phyloP scores from a whole-genome alignment of 2,797 vertebrate genomes.

The Hydrocynus forskahlii region DNA sequence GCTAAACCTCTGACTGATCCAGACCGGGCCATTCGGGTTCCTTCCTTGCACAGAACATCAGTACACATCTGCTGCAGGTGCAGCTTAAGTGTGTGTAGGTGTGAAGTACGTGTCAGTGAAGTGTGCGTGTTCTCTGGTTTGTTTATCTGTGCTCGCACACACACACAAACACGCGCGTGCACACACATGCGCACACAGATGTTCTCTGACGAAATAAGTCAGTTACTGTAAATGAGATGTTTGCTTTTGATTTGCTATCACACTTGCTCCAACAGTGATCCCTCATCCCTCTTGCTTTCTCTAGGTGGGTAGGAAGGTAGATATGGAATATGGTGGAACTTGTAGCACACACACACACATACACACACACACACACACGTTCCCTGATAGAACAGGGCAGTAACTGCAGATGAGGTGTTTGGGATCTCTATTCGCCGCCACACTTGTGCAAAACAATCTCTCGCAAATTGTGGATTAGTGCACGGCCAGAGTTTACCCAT shows the following conservation, averaged over 20 bases:
- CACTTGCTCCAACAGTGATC: too few relatives aligned
- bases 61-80: conserved; percentile 58
- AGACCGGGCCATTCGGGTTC: not conserved
- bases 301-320: too few relatives aligned
- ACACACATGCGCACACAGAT: too few relatives aligned
- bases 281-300: too few relatives aligned
- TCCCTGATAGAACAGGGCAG: conserved; percentile 81
- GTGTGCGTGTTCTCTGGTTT: conserved; percentile 61
- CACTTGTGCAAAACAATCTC: conserved; percentile 68
- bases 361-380: conserved; percentile 76
- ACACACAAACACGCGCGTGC: too few relatives aligned
- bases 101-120: not conserved
- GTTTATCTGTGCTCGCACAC: conserved; percentile 76
- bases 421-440: conserved; percentile 48
- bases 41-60: conserved; percentile 58
- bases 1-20: conserved; percentile 11
- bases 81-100: not conserved
- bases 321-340: conserved; percentile 67
- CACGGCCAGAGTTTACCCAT: conserved; percentile 56
- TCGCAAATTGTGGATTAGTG: conserved; percentile 57
- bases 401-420: conserved; percentile 79
- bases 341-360: conserved; percentile 77
- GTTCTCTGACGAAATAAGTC: too few relatives aligned
- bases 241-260: too few relatives aligned
- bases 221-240: too few relatives aligned